Conservation (phyloP, 2,113 vertebrate species). For the Axis porcinus region DNA sequence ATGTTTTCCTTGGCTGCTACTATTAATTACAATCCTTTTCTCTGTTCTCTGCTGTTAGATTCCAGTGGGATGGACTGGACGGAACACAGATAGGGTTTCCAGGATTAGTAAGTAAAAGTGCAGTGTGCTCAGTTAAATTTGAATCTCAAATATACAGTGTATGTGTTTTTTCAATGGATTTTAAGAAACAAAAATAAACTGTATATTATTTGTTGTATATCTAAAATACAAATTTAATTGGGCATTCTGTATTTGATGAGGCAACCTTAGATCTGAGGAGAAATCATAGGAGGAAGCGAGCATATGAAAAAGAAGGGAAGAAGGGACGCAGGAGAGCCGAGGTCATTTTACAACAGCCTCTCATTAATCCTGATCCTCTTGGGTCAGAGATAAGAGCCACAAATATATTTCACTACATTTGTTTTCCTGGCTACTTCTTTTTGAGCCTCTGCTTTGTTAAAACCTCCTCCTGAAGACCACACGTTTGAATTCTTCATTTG, state of each 20-base stretch:
- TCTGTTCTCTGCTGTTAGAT: neutral
- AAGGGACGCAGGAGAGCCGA: rapidly evolving
- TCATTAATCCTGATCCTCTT: neutral
- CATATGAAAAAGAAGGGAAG: neutral
- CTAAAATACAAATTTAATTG: neutral
- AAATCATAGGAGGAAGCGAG: neutral
- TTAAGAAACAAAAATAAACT: neutral
- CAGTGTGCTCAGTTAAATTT: neutral
- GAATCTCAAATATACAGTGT: slow-evolving; percentile 1
- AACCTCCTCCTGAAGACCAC: neutral
- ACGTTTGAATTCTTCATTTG: neutral
- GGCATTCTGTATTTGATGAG: neutral
- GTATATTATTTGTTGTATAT: neutral
- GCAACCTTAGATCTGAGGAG: neutral
- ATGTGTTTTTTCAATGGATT: neutral
- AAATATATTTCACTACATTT: neutral
- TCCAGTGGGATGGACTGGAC: neutral
- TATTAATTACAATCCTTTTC: neutral
- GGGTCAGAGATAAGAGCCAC: neutral
- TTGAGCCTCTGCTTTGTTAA: neutral
- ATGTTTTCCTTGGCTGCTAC: neutral
- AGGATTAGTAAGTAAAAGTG: slow-evolving; percentile 19
- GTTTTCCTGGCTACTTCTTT: neutral
- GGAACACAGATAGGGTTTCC: neutral
- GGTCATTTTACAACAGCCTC: neutral